These are phyloP conservation scores for Epinotia bilunana DNA, from an alignment of 2,888 invertebrate genomes.

Conservation along the genomic window DNA sequence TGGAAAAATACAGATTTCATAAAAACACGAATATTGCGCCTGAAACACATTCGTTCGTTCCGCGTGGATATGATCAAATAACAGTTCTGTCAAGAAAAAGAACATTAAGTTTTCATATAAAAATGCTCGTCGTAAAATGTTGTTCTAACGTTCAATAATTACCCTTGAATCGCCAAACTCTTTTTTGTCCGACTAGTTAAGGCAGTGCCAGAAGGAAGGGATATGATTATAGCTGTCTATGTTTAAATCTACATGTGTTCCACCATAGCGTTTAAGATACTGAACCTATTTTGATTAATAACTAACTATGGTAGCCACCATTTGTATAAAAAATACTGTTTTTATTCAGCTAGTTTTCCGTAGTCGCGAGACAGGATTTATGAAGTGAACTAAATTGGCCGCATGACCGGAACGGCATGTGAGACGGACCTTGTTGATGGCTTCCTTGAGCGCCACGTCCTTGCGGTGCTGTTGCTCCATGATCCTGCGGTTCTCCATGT, in stretches of 20 bases:
- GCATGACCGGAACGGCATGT: background rate
- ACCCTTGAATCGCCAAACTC: background rate
- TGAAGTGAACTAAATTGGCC: background rate
- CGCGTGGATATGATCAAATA: too few species aligned
- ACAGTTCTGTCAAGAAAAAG: background rate
- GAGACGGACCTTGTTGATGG: slow-evolving; percentile 63
- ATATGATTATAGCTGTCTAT: too few species aligned
- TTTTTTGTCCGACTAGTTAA: background rate
- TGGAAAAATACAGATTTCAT: slow-evolving; percentile 54
- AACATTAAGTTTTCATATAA: background rate
- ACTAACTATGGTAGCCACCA: too few species aligned
- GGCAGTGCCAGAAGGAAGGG: too few species aligned
- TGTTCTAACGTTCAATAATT: too few species aligned
- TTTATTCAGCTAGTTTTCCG: too few species aligned
- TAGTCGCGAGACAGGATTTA: too few species aligned
- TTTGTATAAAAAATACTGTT: too few species aligned
- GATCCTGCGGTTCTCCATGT: slow-evolving; percentile 69
- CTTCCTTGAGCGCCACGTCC: slow-evolving; percentile 57
- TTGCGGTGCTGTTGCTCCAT: slow-evolving; percentile 72
- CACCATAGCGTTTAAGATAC: too few species aligned
- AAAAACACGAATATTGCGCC: background rate
- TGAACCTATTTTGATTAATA: too few species aligned
- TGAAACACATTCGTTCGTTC: background rate
- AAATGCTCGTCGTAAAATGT: background rate
- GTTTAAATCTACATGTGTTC: too few species aligned